Evolutionary conservation across 2,888 invertebrate species (phyloP).

Genomic region (Callyntrura sp.): DNA sequence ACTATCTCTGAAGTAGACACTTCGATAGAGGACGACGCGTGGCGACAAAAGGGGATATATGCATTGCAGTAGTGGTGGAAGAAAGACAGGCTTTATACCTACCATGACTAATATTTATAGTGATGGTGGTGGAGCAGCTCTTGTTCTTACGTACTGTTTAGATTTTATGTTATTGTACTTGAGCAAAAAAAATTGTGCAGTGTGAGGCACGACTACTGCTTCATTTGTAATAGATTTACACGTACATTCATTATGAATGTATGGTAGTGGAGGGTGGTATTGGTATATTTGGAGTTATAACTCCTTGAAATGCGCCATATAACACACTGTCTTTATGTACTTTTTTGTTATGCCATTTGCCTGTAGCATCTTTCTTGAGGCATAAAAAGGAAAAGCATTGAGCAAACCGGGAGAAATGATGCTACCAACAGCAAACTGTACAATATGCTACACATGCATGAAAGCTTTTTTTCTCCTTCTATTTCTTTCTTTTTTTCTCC

Average conservation of each 20-base stretch:
- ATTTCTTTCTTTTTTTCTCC: constrained; percentile 43
- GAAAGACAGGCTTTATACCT: neutral
- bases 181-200: constrained; percentile 51
- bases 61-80: constrained; percentile 46
- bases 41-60: constrained; percentile 48
- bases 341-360: constrained; percentile 5
- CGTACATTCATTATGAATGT: neutral
- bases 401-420: constrained; percentile 20
- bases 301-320: no score
- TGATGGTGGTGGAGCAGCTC: neutral
- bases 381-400: constrained; percentile 24
- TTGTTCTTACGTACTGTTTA: constrained; percentile 28
- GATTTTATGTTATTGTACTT: constrained; percentile 52
- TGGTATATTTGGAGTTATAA: no score
- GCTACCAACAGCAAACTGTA: neutral
- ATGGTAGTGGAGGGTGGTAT: neutral
- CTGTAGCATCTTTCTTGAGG: constrained; percentile 20
- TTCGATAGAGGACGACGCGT: constrained; percentile 62
- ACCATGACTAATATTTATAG: neutral
- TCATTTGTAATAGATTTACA: constrained; percentile 9
- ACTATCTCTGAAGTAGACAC: constrained; percentile 67
- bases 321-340: neutral
- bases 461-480: constrained; percentile 39
- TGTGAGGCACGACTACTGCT: constrained; percentile 2
- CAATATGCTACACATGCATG: constrained; percentile 47